These are phyloP conservation scores for Enteromius mattozi DNA, from an alignment of 2,797 vertebrate species.

Conservation along the genomic window DNA sequence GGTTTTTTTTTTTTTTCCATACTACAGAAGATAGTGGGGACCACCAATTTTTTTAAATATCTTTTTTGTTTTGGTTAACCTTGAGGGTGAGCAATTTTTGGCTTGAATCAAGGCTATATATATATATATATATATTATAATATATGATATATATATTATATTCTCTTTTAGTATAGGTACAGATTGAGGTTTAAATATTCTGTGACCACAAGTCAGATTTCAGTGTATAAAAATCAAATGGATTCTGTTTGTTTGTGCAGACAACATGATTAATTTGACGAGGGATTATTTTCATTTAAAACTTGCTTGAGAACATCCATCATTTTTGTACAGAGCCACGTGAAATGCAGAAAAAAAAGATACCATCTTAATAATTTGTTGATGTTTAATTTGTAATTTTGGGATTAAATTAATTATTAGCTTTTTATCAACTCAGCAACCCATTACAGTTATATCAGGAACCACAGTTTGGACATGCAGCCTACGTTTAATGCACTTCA, in stretches of 20 bases:
- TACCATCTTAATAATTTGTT: too few species aligned
- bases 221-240: background rate
- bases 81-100: background rate
- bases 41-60: background rate
- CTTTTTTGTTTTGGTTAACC: background rate
- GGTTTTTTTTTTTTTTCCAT: background rate
- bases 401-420: background rate
- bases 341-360: background rate
- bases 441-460: background rate
- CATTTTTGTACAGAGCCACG: background rate
- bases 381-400: background rate
- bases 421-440: background rate
- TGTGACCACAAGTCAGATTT: background rate
- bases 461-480: background rate
- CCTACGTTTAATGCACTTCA: background rate
- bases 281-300: background rate
- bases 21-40: background rate
- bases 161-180: background rate
- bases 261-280: background rate
- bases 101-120: background rate
- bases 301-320: background rate
- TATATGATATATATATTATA: background rate
- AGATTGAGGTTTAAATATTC: background rate
- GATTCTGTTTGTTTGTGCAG: background rate
- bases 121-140: too few species aligned